phyloP scores from a whole-genome alignment of 1,140 invertebrate genomes.

The Caenorhabditis tropicalis region DNA sequence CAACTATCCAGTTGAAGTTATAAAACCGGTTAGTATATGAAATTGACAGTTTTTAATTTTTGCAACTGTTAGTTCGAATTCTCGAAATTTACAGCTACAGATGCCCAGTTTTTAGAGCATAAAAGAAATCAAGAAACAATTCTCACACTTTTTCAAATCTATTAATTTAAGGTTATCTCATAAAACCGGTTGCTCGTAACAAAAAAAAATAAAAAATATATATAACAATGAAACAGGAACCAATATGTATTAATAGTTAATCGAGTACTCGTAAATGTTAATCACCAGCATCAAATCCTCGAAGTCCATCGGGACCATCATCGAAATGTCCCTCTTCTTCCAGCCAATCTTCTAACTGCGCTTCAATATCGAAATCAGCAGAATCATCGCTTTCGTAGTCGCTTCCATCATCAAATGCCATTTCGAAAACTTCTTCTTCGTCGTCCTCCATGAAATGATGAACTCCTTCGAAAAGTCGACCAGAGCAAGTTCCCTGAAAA shows the following conservation, averaged over 20 bases:
- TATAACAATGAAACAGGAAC: background rate
- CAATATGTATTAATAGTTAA: no score
- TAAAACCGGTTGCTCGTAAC: no score
- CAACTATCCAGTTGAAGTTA: no score
- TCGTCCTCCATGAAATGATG: background rate
- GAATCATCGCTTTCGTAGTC: constrained; percentile 17
- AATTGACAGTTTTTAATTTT: no score
- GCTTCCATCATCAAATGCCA: background rate
- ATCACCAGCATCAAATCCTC: background rate
- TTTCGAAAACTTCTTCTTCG: background rate
- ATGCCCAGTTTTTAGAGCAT: no score
- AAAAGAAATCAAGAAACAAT: no score
- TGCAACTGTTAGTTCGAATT: no score
- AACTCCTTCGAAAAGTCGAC: constrained; percentile 7
- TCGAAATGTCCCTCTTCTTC: constrained; percentile 14
- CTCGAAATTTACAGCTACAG: no score
- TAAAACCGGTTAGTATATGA: no score
- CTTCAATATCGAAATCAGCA: background rate
- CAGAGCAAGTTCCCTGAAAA: background rate
- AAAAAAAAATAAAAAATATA: background rate
- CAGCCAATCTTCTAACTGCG: background rate
- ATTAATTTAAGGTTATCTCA: no score
- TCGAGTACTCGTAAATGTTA: background rate
- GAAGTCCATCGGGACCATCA: background rate
- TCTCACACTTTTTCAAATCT: no score